Conservation (phyloP, 2,797 vertebrate species). For the Megaceryle alcyon region DNA sequence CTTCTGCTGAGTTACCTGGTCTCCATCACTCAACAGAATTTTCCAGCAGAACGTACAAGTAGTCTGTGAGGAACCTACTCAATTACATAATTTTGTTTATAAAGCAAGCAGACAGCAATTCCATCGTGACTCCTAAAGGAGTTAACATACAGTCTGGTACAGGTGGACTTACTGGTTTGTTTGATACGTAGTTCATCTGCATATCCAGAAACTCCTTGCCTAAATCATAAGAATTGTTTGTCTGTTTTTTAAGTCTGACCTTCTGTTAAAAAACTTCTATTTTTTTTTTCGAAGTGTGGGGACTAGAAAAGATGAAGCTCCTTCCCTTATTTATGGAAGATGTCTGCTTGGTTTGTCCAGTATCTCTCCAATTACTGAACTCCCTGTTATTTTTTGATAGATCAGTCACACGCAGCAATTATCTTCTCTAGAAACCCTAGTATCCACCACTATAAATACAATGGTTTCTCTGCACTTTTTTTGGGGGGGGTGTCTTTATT, state of each 20-base stretch:
- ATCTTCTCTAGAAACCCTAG: not conserved
- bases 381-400: not conserved
- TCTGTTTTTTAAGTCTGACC: not conserved
- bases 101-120: not conserved
- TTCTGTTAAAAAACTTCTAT: not conserved
- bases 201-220: not conserved
- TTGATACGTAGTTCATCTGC: rapidly evolving
- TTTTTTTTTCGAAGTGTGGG: not conserved
- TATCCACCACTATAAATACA: not conserved
- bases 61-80: not conserved
- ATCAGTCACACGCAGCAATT: not conserved
- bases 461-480: not conserved
- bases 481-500: not conserved
- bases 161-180: not conserved
- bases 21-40: not conserved
- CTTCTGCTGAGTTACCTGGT: not conserved
- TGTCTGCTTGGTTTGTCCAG: not conserved
- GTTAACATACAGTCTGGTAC: rapidly evolving
- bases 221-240: not conserved
- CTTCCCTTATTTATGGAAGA: not conserved
- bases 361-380: not conserved
- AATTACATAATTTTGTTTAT: not conserved
- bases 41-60: not conserved
- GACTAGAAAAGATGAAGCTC: not conserved
- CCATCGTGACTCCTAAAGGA: not conserved